phyloP scores from a whole-genome alignment of 92 coral and sea anemone species.

The Zoanthus sociatus region DNA sequence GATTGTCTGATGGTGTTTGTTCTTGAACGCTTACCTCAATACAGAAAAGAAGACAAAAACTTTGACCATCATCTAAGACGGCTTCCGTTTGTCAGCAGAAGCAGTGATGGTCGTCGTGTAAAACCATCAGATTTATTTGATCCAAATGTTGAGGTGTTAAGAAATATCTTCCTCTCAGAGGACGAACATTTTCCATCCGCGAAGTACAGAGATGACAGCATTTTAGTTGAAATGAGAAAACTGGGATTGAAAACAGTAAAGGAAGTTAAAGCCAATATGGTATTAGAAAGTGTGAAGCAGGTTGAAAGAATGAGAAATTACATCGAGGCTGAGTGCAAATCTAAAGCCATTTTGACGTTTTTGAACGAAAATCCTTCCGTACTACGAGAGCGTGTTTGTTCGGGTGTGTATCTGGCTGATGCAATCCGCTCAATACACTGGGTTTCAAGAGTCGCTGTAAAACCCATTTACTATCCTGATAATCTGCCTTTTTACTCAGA shows the following conservation, averaged over 20 bases:
- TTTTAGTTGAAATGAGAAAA: constrained; percentile 26
- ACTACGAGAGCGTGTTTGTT: constrained; percentile 20
- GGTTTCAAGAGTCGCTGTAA: background rate
- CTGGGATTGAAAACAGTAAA: constrained; percentile 31
- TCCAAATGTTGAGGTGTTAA: constrained; percentile 42
- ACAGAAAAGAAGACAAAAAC: background rate
- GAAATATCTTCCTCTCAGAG: constrained; percentile 46
- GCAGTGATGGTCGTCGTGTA: constrained; percentile 25
- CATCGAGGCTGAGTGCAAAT: constrained; percentile 15
- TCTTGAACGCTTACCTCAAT: constrained; percentile 46
- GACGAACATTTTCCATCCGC: constrained; percentile 42
- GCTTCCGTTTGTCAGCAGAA: constrained; percentile 51
- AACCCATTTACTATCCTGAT: constrained; percentile 31
- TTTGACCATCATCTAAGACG: constrained; percentile 28
- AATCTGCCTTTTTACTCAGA: constrained; percentile 8
- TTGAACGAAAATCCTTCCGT: constrained; percentile 17
- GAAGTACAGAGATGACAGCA: constrained; percentile 22
- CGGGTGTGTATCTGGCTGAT: constrained; percentile 11
- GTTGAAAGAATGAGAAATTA: background rate
- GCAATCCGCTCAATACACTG: constrained; percentile 29
- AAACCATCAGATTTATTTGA: constrained; percentile 56
- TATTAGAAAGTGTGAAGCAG: constrained; percentile 19
- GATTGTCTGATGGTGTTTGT: constrained; percentile 58
- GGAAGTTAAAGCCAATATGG: constrained; percentile 11
- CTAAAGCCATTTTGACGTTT: constrained; percentile 27